Evolutionary conservation across 1,140 invertebrate genomes (phyloP), one percentile per base, ranked within the genome.

Genomic region (Leguminivora glycinivorella): DNA sequence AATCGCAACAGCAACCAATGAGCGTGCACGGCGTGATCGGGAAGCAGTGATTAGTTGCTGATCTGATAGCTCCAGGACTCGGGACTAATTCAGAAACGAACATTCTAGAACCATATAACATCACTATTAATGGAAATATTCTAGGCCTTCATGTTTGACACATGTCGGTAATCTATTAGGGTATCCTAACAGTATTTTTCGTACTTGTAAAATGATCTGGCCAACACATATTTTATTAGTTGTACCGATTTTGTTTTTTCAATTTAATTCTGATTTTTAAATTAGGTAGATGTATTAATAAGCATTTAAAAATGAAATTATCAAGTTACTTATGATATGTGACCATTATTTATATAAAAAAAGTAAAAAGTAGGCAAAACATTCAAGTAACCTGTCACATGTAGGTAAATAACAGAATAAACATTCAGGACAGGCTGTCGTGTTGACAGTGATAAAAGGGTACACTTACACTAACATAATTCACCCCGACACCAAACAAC

Each of bases 401-500:
- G 47, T 52, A 52, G 17, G 47, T 5, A 17, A 52, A 9, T 22
- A 52, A 52, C 6, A 52, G 22, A 52, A 22, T 52, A 52, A 52
- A 52, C 22, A 52, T 52, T 52, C 47, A 52, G 19, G 47, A 52
- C 19, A 52, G 19, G 17, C 19, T 22, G 47, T 52, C 47, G 17
- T n/a, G 47, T 52, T 52, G 47, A 52, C 47, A 52, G 22, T 52
- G 47, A 52, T 52, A 52, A 52, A 52, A 22, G 47, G 17, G 19
- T 52, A 52, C 43, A 52, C 43, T 52, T 52, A 43, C 40, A 52
- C 19, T 52, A 52, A 52, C 19, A 52, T 22, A 52, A 52, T 22
- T 22, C 47, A 52, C 47, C 4, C 47, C 25, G n/a, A 26, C 56
- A 60, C 26, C 25, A 43, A 43, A 43, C 40, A 63, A 17, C 58